Evolutionary conservation across 2,888 invertebrate genomes (phyloP).

Genomic region (Marronus borbonicus): DNA sequence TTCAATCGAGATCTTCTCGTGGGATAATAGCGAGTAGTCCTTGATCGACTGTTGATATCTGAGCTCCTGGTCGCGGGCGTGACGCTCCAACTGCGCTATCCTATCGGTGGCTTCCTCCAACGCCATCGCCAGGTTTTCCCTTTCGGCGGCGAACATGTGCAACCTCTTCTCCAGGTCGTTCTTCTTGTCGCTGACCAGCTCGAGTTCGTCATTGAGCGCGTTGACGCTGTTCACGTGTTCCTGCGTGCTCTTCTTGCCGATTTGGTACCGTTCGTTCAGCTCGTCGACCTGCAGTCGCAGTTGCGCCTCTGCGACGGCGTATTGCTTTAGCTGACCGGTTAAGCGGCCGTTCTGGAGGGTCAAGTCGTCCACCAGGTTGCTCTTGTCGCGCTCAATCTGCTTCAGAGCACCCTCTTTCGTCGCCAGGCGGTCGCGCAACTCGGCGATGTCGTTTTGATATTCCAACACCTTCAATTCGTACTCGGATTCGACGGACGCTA

Average conservation of each 20-base stretch:
- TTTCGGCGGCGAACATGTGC: slow-evolving; percentile 82
- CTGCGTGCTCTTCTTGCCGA: slow-evolving; percentile 75
- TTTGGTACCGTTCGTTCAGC: slow-evolving; percentile 87
- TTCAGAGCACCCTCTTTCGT: slow-evolving; percentile 76
- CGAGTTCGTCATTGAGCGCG: slow-evolving; percentile 89
- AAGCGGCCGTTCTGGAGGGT: slow-evolving; percentile 87
- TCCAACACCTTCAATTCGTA: slow-evolving; percentile 90
- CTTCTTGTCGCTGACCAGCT: slow-evolving; percentile 86
- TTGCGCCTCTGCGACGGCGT: slow-evolving; percentile 84
- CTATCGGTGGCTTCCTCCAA: slow-evolving; percentile 93
- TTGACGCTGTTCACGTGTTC: slow-evolving; percentile 93
- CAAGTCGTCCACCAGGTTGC: slow-evolving; percentile 84
- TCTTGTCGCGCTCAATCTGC: slow-evolving; percentile 85
- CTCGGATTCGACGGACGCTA: slow-evolving; percentile 90
- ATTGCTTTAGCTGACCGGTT: slow-evolving; percentile 85
- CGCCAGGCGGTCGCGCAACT: slow-evolving; percentile 84
- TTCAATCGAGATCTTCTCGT: slow-evolving; percentile 67
- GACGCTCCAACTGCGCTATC: slow-evolving; percentile 87
- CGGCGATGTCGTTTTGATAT: slow-evolving; percentile 89
- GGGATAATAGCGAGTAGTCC: slow-evolving; percentile 66
- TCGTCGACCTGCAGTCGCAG: slow-evolving; percentile 86
- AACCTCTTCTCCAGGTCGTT: slow-evolving; percentile 88
- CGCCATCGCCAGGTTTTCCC: slow-evolving; percentile 84
- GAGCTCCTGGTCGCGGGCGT: slow-evolving; percentile 85
- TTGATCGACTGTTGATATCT: slow-evolving; percentile 66